These are phyloP conservation scores for Cyphomyrmex costatus DNA, from an alignment of 1,140 invertebrate genomes.

Conservation along the genomic window DNA sequence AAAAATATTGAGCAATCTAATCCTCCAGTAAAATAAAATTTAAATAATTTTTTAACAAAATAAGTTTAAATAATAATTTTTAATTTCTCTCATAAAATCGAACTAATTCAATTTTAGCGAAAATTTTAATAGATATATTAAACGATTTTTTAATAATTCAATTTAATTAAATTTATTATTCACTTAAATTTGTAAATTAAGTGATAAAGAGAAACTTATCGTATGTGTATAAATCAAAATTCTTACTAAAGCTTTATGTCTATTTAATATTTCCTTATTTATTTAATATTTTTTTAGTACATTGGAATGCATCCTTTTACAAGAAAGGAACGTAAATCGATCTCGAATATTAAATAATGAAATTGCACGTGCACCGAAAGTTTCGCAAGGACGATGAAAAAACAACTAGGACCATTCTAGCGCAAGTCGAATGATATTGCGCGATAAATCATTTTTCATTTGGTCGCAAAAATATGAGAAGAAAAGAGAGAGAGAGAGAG, in stretches of 20 bases:
- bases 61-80: background rate
- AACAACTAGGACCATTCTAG: conserved; percentile 46
- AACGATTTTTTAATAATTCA: background rate
- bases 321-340: conserved; percentile 1
- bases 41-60: conserved; percentile 12
- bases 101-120: too few relatives aligned
- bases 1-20: too few relatives aligned
- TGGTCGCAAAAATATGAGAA: conserved; percentile 17
- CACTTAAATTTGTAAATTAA: too few relatives aligned
- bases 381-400: conserved; percentile 65
- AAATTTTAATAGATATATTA: background rate
- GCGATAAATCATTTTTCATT: conserved; percentile 42
- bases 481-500: conserved; percentile 5
- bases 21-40: too few relatives aligned
- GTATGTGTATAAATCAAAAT: background rate
- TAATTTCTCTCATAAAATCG: too few relatives aligned
- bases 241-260: background rate
- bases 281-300: background rate
- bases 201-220: too few relatives aligned
- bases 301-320: background rate
- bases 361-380: conserved; percentile 57
- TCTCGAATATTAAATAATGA: conserved; percentile 67
- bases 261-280: conserved; percentile 14
- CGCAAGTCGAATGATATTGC: conserved; percentile 31
- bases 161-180: too few relatives aligned